A percentile compares a stretch with the other conserved stretches of the same genome.
Evolutionary conservation across 2,797 vertebrate genomes (phyloP).

Genomic region (Halcyon smyrnensis): DNA sequence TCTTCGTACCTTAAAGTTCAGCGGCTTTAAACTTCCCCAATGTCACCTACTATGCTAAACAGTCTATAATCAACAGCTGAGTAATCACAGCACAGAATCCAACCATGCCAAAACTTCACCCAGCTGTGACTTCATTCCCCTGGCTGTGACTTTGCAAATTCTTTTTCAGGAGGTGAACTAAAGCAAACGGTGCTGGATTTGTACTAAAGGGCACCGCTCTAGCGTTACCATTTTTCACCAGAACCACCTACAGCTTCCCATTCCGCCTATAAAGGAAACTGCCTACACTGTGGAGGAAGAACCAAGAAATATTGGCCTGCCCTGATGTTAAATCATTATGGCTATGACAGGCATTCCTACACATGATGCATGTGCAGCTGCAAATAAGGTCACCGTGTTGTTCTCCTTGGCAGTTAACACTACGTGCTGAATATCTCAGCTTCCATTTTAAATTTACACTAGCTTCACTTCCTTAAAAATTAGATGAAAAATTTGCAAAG

Average conservation of each 20-base stretch:
- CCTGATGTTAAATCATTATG: constrained; percentile 72
- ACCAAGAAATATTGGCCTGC: constrained; percentile 73
- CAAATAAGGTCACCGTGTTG: constrained; percentile 70
- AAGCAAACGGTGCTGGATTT: background rate
- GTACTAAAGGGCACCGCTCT: constrained; percentile 66
- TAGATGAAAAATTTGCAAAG: constrained; percentile 29
- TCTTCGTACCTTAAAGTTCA: background rate
- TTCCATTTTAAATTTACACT: constrained; percentile 23
- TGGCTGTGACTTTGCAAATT: constrained; percentile 36
- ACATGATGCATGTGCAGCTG: constrained; percentile 75
- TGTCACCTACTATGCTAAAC: background rate
- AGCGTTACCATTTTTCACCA: constrained; percentile 72
- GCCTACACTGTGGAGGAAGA: constrained; percentile 68
- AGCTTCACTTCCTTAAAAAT: constrained; percentile 32
- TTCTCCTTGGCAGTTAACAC: constrained; percentile 67
- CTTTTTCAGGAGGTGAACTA: background rate
- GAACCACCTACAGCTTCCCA: constrained; percentile 64
- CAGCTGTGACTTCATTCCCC: background rate
- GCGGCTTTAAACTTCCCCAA: background rate
- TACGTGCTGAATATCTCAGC: background rate
- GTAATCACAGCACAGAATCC: background rate
- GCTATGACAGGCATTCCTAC: constrained; percentile 73
- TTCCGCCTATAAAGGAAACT: constrained; percentile 71
- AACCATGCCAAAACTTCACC: background rate
- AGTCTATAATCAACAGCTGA: background rate